Base-by-base conservation (phyloP, 1,140 invertebrate species). In the Idris sp. region DNA sequence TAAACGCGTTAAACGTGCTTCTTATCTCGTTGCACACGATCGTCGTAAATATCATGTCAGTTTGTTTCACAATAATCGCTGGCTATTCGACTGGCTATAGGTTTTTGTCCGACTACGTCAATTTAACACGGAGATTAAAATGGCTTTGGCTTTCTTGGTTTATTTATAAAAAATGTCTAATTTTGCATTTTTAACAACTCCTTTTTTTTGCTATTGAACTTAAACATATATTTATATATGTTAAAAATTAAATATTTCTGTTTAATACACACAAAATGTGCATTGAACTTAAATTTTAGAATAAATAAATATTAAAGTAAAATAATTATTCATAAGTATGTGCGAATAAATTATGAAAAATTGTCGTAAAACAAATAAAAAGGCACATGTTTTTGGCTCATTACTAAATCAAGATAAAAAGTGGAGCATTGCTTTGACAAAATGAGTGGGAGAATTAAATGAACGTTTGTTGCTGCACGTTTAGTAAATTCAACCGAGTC, bases 131-230 rank as follows among this genome's bases (percentile, higher is more conserved):
- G 36, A 62, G 56, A 58, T 69, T 48, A 38, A 28, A 62, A 62
- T 18, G 56, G 56, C 38, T 53, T 25, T 46, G n/a, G n/a, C n/a
- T n/a, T n/a, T 26, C 25, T 38, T 62, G 26, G 22, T 56, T 62
- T 71, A 84, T 83, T 83, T 81, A 80, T 83, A 83, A 82, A 35
- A n/a, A n/a, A n/a, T n/a, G n/a, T n/a, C n/a, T n/a, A n/a, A n/a
- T n/a, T n/a, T n/a, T n/a, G n/a, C n/a, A n/a, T n/a, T n/a, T n/a
- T n/a, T n/a, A n/a, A n/a, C n/a, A n/a, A n/a, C n/a, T n/a, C n/a
- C n/a, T n/a, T n/a, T n/a, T n/a, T n/a, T n/a, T n/a, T n/a, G n/a
- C n/a, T n/a, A n/a, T n/a, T n/a, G n/a, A n/a, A n/a, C n/a, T n/a
- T n/a, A n/a, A n/a, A n/a, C n/a, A n/a, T n/a, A n/a, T n/a, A n/a